Conservation (phyloP, 30 jellyfish, hydroid and myxozoan species). For the Cassiopea xamachana region DNA sequence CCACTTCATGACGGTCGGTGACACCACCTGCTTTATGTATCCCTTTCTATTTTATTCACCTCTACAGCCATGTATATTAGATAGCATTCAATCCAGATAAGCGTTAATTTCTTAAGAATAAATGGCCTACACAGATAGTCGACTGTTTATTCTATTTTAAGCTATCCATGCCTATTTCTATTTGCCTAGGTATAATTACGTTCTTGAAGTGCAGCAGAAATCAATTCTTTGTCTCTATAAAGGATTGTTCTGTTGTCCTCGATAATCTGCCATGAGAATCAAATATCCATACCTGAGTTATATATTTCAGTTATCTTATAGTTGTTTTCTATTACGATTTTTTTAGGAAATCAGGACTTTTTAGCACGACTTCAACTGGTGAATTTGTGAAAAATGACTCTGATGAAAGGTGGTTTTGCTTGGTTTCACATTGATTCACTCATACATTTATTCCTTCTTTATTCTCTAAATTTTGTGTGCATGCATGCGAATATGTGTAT, state of each 20-base stretch:
- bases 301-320: no score
- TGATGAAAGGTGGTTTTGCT: constrained; percentile 27
- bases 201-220: background rate
- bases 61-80: no score
- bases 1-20: no score
- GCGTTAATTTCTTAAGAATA: no score
- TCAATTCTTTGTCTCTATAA: background rate
- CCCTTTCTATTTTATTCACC: no score
- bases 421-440: background rate
- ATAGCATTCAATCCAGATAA: no score
- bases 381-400: constrained; percentile 27
- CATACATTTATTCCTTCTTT: background rate
- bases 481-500: background rate
- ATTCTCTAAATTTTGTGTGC: background rate
- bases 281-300: no score
- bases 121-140: no score
- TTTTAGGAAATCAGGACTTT: constrained; percentile 63
- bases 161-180: no score
- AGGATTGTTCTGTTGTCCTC: background rate
- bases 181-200: background rate
- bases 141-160: no score
- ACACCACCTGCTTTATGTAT: no score
- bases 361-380: constrained; percentile 32
- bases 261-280: background rate
- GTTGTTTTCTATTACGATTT: background rate